These are phyloP conservation scores for Globia sparganii DNA, from an alignment of 2,888 invertebrate species.

Conservation along the genomic window DNA sequence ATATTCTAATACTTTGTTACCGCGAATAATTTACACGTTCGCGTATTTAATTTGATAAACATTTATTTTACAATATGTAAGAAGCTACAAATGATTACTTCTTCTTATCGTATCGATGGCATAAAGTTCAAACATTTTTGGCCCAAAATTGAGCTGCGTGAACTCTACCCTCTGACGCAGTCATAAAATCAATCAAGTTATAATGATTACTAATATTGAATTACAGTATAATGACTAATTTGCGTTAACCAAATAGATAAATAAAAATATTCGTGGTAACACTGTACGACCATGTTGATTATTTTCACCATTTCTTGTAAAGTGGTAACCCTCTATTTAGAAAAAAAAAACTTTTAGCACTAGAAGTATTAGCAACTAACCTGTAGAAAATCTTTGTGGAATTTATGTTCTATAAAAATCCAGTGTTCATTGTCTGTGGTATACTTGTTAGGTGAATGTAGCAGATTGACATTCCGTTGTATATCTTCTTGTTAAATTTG, in stretches of 20 bases:
- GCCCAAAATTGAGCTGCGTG: background rate
- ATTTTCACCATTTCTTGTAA: conserved; percentile 36
- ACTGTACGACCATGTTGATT: conserved; percentile 32
- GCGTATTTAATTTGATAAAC: background rate
- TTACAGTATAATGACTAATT: conserved; percentile 1
- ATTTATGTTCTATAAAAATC: conserved; percentile 65
- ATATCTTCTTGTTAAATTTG: conserved; percentile 67
- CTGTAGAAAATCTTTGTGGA: conserved; percentile 50
- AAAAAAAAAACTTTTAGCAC: conserved; percentile 35
- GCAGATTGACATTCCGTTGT: conserved; percentile 75
- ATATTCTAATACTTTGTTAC: conserved; percentile 57
- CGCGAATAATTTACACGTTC: conserved; percentile 31
- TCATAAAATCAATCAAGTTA: background rate
- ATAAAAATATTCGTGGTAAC: conserved; percentile 52
- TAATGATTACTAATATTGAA: background rate
- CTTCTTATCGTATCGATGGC: background rate
- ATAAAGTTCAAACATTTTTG: background rate
- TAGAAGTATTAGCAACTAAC: conserved; percentile 45
- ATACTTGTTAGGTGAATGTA: conserved; percentile 72
- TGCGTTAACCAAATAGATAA: background rate
- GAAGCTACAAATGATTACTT: background rate
- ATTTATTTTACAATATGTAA: background rate
- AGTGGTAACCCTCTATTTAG: conserved; percentile 56
- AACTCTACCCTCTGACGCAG: background rate
- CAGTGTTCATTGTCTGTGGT: conserved; percentile 83